A percentile compares a stretch with the other conserved stretches of the same genome.
Evolutionary conservation across 2,113 vertebrate species (phyloP).

Genomic region (Falco punctatus): DNA sequence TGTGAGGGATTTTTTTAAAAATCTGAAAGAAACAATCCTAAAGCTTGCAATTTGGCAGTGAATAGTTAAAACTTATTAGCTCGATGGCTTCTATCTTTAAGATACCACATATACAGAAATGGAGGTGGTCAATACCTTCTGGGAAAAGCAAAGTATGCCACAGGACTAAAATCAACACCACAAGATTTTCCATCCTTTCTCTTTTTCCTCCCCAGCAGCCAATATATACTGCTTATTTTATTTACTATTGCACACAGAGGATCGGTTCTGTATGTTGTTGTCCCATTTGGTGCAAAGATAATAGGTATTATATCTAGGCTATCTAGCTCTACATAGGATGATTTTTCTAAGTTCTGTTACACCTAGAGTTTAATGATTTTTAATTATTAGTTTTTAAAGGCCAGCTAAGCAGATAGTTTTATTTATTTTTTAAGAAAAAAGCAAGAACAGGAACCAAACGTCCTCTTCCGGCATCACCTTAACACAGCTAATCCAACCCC

Average conservation of each 20-base stretch:
- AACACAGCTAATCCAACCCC: neutral
- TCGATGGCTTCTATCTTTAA: neutral
- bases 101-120: neutral
- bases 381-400: too few relatives aligned
- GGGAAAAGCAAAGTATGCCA: neutral
- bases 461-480: neutral
- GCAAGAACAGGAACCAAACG: neutral
- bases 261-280: neutral
- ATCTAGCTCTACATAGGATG: neutral
- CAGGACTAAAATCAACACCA: neutral
- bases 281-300: neutral
- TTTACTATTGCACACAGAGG: neutral
- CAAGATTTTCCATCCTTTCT: neutral
- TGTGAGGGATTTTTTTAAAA: fast-evolving
- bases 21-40: neutral
- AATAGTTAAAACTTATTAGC: neutral
- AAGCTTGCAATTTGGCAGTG: fast-evolving
- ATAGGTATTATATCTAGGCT: neutral
- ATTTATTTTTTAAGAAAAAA: neutral
- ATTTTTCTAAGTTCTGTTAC: neutral
- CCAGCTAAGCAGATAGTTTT: neutral
- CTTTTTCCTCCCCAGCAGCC: neutral
- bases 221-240: neutral
- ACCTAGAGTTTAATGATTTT: neutral
- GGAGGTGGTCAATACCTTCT: neutral